These are phyloP conservation scores for Cyanoderma ruficeps DNA, from an alignment of 2,113 vertebrate species.

Conservation along the genomic window DNA sequence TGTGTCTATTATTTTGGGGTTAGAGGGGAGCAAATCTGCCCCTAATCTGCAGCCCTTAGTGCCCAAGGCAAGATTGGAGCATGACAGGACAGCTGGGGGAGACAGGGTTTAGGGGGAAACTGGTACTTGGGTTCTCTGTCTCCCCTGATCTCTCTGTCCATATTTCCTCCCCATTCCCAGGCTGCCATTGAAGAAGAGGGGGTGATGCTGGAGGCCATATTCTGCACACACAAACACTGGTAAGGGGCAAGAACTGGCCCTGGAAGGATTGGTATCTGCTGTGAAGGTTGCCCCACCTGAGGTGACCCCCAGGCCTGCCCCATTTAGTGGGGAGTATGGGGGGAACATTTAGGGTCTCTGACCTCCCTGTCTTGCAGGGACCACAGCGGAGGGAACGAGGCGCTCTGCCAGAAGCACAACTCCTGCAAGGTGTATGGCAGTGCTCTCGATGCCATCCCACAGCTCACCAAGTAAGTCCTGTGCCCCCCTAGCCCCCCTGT, in stretches of 20 bases:
- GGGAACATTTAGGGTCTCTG: neutral
- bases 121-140: neutral
- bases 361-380: constrained; percentile 78
- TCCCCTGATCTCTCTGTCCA: neutral
- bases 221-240: constrained; percentile 99
- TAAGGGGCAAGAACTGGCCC: constrained; percentile 60
- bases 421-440: constrained; percentile 92
- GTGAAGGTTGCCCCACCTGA: neutral
- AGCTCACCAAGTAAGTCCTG: constrained; percentile 90
- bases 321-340: no score
- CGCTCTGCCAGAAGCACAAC: constrained; percentile 76
- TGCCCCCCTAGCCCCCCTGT: accelerated
- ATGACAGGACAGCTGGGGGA: neutral
- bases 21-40: neutral
- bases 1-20: neutral
- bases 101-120: neutral
- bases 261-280: neutral
- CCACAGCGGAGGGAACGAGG: constrained; percentile 92
- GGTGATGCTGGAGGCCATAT: constrained; percentile 88
- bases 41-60: neutral
- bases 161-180: constrained; percentile 51
- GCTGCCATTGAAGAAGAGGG: constrained; percentile 86
- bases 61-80: neutral
- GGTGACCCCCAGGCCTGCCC: neutral
- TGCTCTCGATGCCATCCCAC: constrained; percentile 87